Conservation (phyloP, 2,113 vertebrate genomes). For the Gallinago jamesoni region DNA sequence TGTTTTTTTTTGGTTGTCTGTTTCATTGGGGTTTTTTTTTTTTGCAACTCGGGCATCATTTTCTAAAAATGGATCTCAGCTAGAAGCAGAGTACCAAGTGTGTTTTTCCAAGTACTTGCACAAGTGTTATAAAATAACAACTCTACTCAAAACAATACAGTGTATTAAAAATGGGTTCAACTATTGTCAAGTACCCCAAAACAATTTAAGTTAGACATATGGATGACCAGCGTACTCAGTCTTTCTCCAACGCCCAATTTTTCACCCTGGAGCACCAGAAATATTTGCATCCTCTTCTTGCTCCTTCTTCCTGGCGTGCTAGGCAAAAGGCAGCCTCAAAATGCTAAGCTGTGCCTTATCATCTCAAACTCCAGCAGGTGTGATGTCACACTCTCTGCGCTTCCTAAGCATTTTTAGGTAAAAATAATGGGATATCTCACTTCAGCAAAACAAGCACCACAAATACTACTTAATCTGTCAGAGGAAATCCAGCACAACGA, state of each 20-base stretch:
- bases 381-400: background rate
- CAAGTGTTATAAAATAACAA: background rate
- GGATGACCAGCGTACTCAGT: background rate
- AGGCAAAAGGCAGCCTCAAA: background rate
- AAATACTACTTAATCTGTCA: background rate
- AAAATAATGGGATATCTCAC: background rate
- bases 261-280: background rate
- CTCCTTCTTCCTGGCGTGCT: background rate
- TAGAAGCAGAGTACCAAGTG: background rate
- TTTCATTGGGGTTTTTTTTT: background rate
- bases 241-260: background rate
- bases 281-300: background rate
- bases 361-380: background rate
- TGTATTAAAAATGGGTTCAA: background rate
- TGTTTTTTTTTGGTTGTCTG: fast-evolving
- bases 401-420: background rate
- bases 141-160: background rate
- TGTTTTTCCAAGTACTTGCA: background rate
- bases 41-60: background rate
- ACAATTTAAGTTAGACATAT: background rate
- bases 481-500: background rate
- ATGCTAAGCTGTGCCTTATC: background rate
- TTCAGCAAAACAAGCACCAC: background rate
- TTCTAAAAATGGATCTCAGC: background rate
- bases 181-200: background rate